phyloP scores from a whole-genome alignment of 2,113 vertebrate genomes.

The Rhea americana region DNA sequence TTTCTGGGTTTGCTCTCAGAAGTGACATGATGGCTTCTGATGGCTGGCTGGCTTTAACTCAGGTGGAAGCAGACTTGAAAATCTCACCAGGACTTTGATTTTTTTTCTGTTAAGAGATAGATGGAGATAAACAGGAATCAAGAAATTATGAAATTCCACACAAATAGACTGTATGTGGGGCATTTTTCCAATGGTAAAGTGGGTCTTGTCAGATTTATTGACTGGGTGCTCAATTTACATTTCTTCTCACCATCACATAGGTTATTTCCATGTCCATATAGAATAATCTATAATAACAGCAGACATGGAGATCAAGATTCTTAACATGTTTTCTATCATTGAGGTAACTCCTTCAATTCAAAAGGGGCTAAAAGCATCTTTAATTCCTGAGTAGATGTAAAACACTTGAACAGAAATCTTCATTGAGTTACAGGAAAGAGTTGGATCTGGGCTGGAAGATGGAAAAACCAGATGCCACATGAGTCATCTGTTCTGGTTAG shows the following conservation, averaged over 20 bases:
- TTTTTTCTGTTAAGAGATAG: background rate
- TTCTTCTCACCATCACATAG: background rate
- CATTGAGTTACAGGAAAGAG: background rate
- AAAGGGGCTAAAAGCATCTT: background rate
- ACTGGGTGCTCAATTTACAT: background rate
- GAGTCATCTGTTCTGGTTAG: background rate
- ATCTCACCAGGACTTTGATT: background rate
- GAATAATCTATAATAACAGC: background rate
- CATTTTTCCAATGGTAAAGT: background rate
- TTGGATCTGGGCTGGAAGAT: background rate
- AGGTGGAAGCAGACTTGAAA: background rate
- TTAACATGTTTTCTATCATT: background rate
- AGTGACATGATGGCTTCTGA: background rate
- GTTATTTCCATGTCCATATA: background rate
- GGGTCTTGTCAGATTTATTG: background rate
- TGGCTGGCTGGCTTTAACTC: background rate
- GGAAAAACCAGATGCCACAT: background rate
- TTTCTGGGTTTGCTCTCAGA: background rate
- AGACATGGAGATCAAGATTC: background rate
- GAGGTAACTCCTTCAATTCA: background rate
- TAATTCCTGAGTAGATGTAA: fast-evolving
- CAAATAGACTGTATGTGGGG: background rate
- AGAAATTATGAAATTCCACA: background rate
- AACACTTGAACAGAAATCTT: background rate
- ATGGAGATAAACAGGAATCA: background rate